A percentile compares a stretch with the other conserved stretches of the same genome.
These are phyloP conservation scores for Microtus montanus DNA, from an alignment of 2,113 vertebrate genomes.

Conservation along the genomic window DNA sequence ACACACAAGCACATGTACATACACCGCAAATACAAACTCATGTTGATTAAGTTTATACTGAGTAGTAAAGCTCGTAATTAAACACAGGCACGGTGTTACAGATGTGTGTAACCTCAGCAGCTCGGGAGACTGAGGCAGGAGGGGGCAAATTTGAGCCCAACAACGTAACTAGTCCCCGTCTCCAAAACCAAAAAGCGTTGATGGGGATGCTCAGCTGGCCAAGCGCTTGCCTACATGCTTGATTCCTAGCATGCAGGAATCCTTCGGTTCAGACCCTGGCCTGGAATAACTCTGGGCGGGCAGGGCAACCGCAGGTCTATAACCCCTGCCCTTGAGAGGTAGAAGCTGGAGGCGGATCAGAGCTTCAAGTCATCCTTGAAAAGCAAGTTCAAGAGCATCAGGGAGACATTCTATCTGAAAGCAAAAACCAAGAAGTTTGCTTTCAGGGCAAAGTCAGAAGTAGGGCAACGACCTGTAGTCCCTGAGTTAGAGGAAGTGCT, in stretches of 20 bases:
- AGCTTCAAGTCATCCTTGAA: not conserved
- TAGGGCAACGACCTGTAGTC: not conserved
- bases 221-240: not conserved
- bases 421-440: not conserved
- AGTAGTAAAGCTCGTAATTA: slow-evolving; percentile 16
- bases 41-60: not conserved
- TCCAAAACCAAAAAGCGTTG: not conserved
- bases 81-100: not conserved
- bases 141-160: not conserved
- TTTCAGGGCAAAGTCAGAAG: not conserved
- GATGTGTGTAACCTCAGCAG: not conserved
- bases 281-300: not conserved
- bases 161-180: not conserved
- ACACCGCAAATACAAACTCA: not conserved
- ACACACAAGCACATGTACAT: not conserved
- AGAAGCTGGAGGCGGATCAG: not conserved
- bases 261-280: not conserved
- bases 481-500: not conserved
- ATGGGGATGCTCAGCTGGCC: too few relatives aligned
- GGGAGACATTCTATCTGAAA: not conserved
- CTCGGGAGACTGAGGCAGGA: not conserved
- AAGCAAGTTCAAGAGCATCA: not conserved
- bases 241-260: not conserved
- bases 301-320: too few relatives aligned
- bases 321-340: not conserved